Percentiles rank a stretch among this genome's conserved stretches.
These are phyloP conservation scores for Drosophila seguyi DNA, from an alignment of 1,140 invertebrate species.

Conservation along the genomic window DNA sequence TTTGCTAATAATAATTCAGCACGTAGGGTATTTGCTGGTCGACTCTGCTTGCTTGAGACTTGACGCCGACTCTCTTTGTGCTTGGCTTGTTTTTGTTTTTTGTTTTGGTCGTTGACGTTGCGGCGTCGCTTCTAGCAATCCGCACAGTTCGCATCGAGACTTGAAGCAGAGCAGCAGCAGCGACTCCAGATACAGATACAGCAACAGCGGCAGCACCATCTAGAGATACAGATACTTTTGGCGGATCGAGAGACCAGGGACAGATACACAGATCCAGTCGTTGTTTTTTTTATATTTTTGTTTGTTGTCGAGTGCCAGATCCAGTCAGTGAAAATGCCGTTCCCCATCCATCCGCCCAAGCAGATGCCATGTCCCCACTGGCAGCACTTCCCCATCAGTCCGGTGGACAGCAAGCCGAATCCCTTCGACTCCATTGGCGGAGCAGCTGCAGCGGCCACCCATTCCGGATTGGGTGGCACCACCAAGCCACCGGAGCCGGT, in stretches of 20 bases:
- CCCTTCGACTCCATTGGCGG: conserved; percentile 60
- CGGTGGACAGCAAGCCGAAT: conserved; percentile 63
- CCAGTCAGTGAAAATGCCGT: conserved; percentile 60
- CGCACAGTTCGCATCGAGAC: conserved; percentile 67
- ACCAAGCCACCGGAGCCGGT: conserved; percentile 70
- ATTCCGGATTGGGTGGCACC: background rate
- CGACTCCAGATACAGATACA: conserved; percentile 14
- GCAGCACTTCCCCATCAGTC: conserved; percentile 80
- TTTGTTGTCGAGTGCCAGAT: background rate
- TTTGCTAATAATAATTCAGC: background rate
- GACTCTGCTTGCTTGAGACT: background rate
- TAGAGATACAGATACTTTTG: conserved; percentile 18
- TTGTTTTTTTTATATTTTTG: background rate
- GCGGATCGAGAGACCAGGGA: conserved; percentile 12
- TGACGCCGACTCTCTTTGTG: conserved; percentile 20
- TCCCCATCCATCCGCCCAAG: conserved; percentile 78
- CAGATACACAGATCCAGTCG: conserved; percentile 1
- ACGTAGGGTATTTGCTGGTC: conserved; percentile 24
- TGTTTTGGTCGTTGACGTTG: conserved; percentile 71
- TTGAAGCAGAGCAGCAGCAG: conserved; percentile 54
- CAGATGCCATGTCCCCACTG: conserved; percentile 83
- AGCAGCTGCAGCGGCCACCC: conserved; percentile 27
- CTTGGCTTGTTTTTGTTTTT: conserved; percentile 53
- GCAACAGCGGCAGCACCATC: conserved; percentile 7
- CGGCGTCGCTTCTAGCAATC: conserved; percentile 60